Evolutionary conservation across 1,140 invertebrate species (phyloP).

Genomic region (Pseudachorutes palmiensis): DNA sequence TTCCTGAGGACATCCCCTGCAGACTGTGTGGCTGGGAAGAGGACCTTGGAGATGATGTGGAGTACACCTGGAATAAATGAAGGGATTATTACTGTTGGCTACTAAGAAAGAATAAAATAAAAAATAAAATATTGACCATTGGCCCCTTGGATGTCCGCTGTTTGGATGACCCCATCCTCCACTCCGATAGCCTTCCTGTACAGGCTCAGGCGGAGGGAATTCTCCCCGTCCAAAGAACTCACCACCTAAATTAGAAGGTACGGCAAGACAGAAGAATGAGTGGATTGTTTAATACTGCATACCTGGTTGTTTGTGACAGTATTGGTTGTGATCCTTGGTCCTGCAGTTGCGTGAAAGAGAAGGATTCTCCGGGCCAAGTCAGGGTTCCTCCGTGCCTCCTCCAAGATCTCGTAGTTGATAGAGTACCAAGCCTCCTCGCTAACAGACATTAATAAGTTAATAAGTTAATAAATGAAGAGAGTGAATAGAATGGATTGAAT

Average conservation of each 20-base stretch:
- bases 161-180: slow-evolving; percentile 46
- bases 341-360: slow-evolving; percentile 40
- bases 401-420: slow-evolving; percentile 40
- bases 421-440: too few species aligned
- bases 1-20: slow-evolving; percentile 44
- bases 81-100: background rate
- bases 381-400: slow-evolving; percentile 40
- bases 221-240: slow-evolving; percentile 44
- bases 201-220: slow-evolving; percentile 42
- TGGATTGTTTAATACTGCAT: background rate
- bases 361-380: slow-evolving; percentile 43
- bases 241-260: slow-evolving; percentile 29
- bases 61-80: slow-evolving; percentile 43
- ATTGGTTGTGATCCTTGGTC: slow-evolving; percentile 40
- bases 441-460: slow-evolving; percentile 1
- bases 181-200: slow-evolving; percentile 45
- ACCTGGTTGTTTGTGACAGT: slow-evolving; percentile 45
- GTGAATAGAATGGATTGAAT: slow-evolving; percentile 33
- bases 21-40: slow-evolving; percentile 46
- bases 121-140: slow-evolving; percentile 43
- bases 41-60: slow-evolving; percentile 49
- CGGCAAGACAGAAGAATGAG: background rate
- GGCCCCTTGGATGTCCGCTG: slow-evolving; percentile 46
- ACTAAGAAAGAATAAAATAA: background rate
- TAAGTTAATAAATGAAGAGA: background rate